Evolutionary conservation across 37 sponge, comb jelly and placozoan species (phyloP), one percentile per base, ranked within the genome.

Genomic region (Diacarnus erythraeanus): DNA sequence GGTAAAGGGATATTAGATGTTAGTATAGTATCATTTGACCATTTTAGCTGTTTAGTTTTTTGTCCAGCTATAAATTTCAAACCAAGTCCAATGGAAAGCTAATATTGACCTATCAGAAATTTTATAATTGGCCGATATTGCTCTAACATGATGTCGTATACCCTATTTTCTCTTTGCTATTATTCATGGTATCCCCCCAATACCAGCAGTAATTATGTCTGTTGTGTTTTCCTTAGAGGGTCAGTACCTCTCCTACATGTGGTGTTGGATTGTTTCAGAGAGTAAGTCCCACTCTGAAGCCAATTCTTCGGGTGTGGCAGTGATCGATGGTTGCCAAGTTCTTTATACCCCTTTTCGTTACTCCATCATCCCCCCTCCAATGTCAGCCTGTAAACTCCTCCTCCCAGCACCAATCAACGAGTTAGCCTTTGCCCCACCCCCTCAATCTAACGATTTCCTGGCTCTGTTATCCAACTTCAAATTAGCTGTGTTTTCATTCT

Each of bases 331-430:
- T 42, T 57, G 87, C 90, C 42, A 40, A 64, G 34, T 95, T 23
- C 79, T 96, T 54, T 80, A 85, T 39, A 96, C 99, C 31, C 91
- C 99, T 34, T 96, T 92, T 68, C 80, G 89, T 1, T 35, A 59
- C 36, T 39, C 57, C 56, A 77, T 90, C 31, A 80, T 96, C 15
- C 99, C 99, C 71, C 99, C 99, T 26, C 99, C 99, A 18, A 94
- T 99, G 93, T 77, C 86, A 22, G 59, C 81, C 56, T 76, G 80
- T 59, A 29, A 39, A 1, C 43, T 94, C 57, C 12, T 6, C 8
- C 65, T 94, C 30, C 63, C 84, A 0, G 39, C 79, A 22, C 76
- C 95, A 29, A 72, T 78, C 20, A 26, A 29, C 9, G 57, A 71
- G 43, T 66, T 91, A n/a, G 47, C 84, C 0, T 91, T 91, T 79